Evolutionary conservation across 2,797 vertebrate species (phyloP).

Genomic region (Perodicticus potto): DNA sequence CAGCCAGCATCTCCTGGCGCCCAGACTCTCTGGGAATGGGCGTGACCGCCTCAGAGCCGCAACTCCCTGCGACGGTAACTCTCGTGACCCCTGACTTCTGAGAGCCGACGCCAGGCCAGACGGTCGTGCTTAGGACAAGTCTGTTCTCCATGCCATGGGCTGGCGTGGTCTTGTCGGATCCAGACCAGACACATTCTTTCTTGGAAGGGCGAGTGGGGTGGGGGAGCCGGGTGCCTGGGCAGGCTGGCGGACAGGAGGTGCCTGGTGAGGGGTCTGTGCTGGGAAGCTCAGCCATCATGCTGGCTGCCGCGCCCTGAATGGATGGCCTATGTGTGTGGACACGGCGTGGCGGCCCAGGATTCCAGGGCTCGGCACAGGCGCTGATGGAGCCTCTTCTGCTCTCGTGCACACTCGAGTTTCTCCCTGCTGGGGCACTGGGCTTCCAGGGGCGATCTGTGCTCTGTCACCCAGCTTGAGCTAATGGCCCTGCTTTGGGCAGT

Average conservation of each 20-base stretch:
- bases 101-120: not conserved
- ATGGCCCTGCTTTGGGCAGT: not conserved
- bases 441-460: not conserved
- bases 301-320: not conserved
- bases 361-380: not conserved
- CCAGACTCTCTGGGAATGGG: not conserved
- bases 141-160: not conserved
- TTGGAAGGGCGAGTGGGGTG: not conserved
- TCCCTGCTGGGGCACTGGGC: not conserved
- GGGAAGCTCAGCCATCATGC: not conserved
- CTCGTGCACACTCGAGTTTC: not conserved
- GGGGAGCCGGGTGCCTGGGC: not conserved
- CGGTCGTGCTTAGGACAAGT: not conserved
- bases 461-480: not conserved
- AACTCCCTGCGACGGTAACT: not conserved
- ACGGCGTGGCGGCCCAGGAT: not conserved
- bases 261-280: fast-evolving
- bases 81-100: constrained; percentile 2
- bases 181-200: constrained; percentile 23
- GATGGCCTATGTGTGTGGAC: no score
- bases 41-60: not conserved
- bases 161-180: not conserved
- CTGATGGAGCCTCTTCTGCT: not conserved
- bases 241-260: not conserved
- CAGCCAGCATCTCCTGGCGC: not conserved